Percentiles rank a stretch among this genome's conserved stretches.
phyloP scores from a whole-genome alignment of 2,888 invertebrate genomes.

The Gandaritis pyraliata region DNA sequence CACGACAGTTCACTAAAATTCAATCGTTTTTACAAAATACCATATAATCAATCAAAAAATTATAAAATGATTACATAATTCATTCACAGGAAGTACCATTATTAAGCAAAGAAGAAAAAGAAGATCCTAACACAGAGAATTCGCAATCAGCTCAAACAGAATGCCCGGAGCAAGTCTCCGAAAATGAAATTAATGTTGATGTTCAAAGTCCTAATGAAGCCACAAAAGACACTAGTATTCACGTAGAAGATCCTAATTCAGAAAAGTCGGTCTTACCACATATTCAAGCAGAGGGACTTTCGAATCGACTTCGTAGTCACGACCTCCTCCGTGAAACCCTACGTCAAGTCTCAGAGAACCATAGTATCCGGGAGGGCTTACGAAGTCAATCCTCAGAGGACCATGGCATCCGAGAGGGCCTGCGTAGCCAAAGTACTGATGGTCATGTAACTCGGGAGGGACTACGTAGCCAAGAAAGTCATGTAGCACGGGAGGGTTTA shows the following conservation, averaged over 20 bases:
- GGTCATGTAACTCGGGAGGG: conserved; percentile 9
- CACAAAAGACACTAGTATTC: not conserved
- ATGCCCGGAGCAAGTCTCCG: not conserved
- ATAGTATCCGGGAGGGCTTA: conserved; percentile 16
- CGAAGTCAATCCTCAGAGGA: conserved; percentile 15
- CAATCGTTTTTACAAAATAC: too few species aligned
- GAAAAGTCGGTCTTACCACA: not conserved
- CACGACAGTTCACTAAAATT: too few species aligned
- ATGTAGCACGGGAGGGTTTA: conserved; percentile 1
- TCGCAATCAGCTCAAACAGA: conserved; percentile 8
- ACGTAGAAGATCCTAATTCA: not conserved
- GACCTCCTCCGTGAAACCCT: conserved; percentile 5
- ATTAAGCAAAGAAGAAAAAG: conserved; percentile 24
- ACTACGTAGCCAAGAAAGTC: conserved; percentile 12
- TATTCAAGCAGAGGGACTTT: not conserved
- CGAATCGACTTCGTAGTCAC: conserved; percentile 8
- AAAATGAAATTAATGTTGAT: not conserved
- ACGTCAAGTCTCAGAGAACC: conserved; percentile 6
- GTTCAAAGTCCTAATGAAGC: not conserved
- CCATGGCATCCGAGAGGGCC: conserved; percentile 19
- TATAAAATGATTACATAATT: too few species aligned
- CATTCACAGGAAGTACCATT: conserved; percentile 14
- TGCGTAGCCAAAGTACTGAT: conserved; percentile 18
- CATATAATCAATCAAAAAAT: too few species aligned
- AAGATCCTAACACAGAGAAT: conserved; percentile 12